These are phyloP conservation scores for Poecilus cupreus DNA, from an alignment of 2,888 invertebrate species.

Conservation along the genomic window DNA sequence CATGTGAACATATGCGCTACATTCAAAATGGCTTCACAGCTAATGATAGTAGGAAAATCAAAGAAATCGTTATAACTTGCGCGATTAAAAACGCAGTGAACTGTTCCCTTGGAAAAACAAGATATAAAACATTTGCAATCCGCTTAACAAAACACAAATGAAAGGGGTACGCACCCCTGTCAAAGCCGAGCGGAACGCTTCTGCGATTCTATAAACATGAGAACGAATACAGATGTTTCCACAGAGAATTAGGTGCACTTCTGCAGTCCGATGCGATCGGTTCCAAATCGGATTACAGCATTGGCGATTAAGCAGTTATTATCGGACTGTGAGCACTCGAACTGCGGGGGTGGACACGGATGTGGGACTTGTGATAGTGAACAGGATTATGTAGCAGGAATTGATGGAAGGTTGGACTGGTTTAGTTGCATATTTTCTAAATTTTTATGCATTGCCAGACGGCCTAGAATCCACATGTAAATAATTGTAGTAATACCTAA, in stretches of 20 bases:
- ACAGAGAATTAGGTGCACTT: conserved; percentile 22
- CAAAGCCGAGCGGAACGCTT: not conserved
- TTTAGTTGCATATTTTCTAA: too few species aligned
- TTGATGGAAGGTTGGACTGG: too few species aligned
- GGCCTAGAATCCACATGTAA: too few species aligned
- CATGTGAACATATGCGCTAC: not conserved
- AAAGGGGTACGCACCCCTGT: not conserved
- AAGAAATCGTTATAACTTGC: not conserved
- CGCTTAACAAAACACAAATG: not conserved
- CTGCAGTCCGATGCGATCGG: conserved; percentile 17
- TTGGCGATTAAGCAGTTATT: conserved; percentile 46
- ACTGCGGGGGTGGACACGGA: not conserved
- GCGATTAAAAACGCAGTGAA: not conserved
- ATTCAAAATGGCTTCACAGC: not conserved
- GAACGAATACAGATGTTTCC: conserved; percentile 42
- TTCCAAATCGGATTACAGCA: conserved; percentile 47
- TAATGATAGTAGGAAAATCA: not conserved
- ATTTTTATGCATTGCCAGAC: too few species aligned
- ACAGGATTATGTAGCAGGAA: too few species aligned
- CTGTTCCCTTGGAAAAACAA: not conserved
- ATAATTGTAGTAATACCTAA: too few species aligned
- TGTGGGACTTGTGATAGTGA: not conserved
- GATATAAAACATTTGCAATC: not conserved
- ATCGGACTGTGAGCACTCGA: conserved; percentile 14
- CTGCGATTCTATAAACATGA: conserved; percentile 3